Evolutionary conservation across 2,888 invertebrate species (phyloP), one percentile per base, ranked within the genome.

Genomic region (Tetramorium bicarinatum): DNA sequence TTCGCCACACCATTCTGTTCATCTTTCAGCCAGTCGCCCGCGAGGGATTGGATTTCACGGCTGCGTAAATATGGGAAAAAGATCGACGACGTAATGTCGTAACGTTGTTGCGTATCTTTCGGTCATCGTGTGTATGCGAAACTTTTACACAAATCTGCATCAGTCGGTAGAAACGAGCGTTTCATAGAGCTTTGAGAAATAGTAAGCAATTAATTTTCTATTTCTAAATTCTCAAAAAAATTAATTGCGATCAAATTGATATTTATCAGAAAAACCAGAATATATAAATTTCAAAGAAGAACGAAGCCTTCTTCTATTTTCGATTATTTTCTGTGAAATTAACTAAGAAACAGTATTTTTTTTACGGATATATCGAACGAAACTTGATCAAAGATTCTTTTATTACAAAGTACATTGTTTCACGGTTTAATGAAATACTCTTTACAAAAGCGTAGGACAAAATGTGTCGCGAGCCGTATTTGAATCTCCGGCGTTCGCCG

Each of bases 1-100:
- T 47, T 52, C 52, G 21, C 15, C 54, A 15, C 18, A 34, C 75
- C 38, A 8, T 64, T 80, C 82, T 83, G 83, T 86, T 83, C 89
- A 86, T 90, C 89, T 87, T 89, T 87, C 84, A 72, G 41, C 83
- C 49, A 61, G 47, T 29, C 54, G 84, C 56, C 77, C 83, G 76
- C 62, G 82, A 81, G 82, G 79, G 89, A 90, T 90, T 87, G 82
- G 82, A 74, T 90, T 90, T 90, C 83, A 90, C 90, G 89, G 88
- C 15, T 76, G 82, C 85, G 76, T 84, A 88, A 87, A 85, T 89
- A 85, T 81, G 83, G 71, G 86, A 83, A 89, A 89, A 89, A 82
- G 85, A 81, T 83, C 72, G 18, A 47, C 72, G 79, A 80, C 72
- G 47, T 80, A 47, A 80, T 13, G 49, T 71, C 67, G 69, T 71